phyloP scores from a whole-genome alignment of 1,140 invertebrate species.

The Euwallacea fornicatus region DNA sequence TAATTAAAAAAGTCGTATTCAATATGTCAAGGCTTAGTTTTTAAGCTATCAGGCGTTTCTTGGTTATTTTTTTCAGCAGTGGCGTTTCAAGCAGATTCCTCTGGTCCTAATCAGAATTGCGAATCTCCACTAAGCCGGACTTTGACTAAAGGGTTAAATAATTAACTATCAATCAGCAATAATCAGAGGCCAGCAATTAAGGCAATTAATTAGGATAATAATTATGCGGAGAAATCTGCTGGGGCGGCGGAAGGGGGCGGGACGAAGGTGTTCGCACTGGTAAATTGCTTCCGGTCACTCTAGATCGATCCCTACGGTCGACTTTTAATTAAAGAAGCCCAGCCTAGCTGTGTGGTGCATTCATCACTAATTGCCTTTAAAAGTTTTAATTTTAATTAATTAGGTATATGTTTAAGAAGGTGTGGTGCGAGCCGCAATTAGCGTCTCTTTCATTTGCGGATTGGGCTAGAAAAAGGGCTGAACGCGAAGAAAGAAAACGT shows the following conservation, averaged over 20 bases:
- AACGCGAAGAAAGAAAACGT: not conserved
- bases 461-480: too few species aligned
- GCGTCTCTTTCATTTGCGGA: too few species aligned
- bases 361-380: not conserved
- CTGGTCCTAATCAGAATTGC: too few species aligned
- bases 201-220: conserved; percentile 35
- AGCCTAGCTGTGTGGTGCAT: conserved; percentile 2
- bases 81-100: too few species aligned
- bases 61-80: conserved; percentile 1
- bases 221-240: conserved; percentile 27
- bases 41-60: conserved; percentile 20
- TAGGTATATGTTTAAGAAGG: not conserved
- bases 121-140: too few species aligned
- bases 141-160: conserved; percentile 16
- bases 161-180: conserved; percentile 35
- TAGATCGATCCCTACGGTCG: conserved; percentile 1
- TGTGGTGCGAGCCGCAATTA: not conserved
- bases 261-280: conserved; percentile 27
- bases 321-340: conserved; percentile 31
- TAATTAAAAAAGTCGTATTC: conserved; percentile 45
- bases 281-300: conserved; percentile 34
- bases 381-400: not conserved
- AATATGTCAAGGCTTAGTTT: conserved; percentile 30
- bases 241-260: conserved; percentile 13
- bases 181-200: conserved; percentile 31